Percentiles rank a stretch among this genome's conserved stretches.
phyloP scores from a whole-genome alignment of 2,113 vertebrate genomes.

The Saguinus midas region DNA sequence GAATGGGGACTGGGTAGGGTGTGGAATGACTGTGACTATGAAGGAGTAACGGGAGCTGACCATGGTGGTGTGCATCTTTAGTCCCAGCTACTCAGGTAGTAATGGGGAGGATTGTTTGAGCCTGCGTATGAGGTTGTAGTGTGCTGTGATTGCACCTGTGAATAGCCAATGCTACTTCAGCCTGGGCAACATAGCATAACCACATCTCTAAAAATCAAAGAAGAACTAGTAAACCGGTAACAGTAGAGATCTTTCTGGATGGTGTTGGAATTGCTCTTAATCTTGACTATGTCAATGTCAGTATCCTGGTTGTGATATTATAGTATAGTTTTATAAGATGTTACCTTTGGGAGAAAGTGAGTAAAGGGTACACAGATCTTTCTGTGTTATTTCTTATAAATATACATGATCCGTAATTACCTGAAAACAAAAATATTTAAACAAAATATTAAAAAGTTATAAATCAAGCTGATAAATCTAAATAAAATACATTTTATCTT shows the following conservation, averaged over 20 bases:
- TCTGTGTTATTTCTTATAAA: neutral
- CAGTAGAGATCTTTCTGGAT: neutral
- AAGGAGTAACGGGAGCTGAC: neutral
- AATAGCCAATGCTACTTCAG: neutral
- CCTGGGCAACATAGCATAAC: neutral
- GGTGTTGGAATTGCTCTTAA: neutral
- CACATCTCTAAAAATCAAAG: neutral
- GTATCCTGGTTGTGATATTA: neutral
- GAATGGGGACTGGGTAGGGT: neutral
- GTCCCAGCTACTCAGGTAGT: neutral
- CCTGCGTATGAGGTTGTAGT: neutral
- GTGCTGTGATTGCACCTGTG: neutral
- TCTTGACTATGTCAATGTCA: neutral
- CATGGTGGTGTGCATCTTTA: neutral
- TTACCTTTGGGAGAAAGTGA: neutral
- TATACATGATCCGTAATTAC: neutral
- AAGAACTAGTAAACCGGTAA: neutral
- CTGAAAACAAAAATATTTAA: neutral
- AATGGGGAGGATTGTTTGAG: neutral
- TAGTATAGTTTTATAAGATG: neutral
- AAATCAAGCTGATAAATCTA: neutral
- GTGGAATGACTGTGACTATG: neutral
- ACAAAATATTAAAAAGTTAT: conserved; percentile 7
- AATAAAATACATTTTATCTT: neutral
- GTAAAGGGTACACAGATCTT: neutral